Base-by-base conservation (phyloP, 92 coral and sea anemone species). In the Actinostola sp. region DNA sequence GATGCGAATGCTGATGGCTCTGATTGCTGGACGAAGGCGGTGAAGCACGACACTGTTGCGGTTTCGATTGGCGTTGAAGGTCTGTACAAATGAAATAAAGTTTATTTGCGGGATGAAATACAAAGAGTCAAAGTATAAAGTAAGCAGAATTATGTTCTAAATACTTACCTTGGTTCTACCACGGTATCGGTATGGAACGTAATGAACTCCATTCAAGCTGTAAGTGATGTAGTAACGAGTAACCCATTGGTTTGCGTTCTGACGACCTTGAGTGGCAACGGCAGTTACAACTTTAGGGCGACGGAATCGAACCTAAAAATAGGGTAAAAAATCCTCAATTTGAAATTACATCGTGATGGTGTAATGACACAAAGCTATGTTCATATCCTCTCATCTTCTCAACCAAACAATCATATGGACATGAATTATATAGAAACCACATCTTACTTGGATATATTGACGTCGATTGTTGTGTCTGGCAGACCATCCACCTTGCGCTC, bases 241-340 rank as follows among this genome's bases (percentile, higher is more conserved):
- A 0, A 57, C 67, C 78, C 78, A 72, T 55, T 72, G 78, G 57
- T 57, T 26, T 0, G 63, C 67, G 65, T 82, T 78, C 39, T 80
- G 77, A 32, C 92, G 79, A 51, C 90, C 93, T 71, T 88, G 97
- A 17, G 96, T 86, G 0, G 91, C 91, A n/a, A 86, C 75, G 62
- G 90, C 90, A 51, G 87, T 80, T 12, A 89, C 63, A 50, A 77
- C 82, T 75, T 88, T 86, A 9, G 87, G 83, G 38, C 56, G 33
- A 0, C 42, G 68, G 72, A 89, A 71, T 38, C 61, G 49, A 27
- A 72, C 69, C 79, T 72, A 27, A 1, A n/a, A n/a, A n/a, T n/a
- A n/a, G n/a, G n/a, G n/a, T n/a, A n/a, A 54, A 70, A n/a, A n/a
- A n/a, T n/a, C n/a, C n/a, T n/a, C n/a, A 24, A 49, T 21, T n/a